Evolutionary conservation across 2,113 vertebrate genomes (phyloP).

Genomic region (Uria lomvia): DNA sequence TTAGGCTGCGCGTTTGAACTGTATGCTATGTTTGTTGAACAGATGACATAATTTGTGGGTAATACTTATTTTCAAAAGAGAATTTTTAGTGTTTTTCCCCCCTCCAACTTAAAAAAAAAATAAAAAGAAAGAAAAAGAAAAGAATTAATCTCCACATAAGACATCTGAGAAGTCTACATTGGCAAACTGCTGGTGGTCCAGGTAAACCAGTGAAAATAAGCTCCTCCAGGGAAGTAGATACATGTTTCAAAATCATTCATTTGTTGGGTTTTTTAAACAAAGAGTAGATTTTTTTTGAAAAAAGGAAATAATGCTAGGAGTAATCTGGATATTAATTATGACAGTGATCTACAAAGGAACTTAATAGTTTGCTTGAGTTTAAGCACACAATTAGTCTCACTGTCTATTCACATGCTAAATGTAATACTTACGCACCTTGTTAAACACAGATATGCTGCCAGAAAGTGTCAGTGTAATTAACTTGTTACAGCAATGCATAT

Average conservation of each 20-base stretch:
- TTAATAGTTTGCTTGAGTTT: not conserved
- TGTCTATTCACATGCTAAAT: not conserved
- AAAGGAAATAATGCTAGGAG: not conserved
- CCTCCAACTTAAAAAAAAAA: not conserved
- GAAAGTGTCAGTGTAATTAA: not conserved
- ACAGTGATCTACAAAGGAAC: not conserved
- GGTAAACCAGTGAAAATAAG: not conserved
- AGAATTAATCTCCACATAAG: not conserved
- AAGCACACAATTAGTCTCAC: not conserved
- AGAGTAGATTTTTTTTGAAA: not conserved
- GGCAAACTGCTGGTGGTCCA: not conserved
- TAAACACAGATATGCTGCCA: not conserved
- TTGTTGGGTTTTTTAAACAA: not conserved
- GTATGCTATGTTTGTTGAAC: not conserved
- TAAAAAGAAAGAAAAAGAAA: not conserved
- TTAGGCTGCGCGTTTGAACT: not conserved
- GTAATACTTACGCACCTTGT: not conserved
- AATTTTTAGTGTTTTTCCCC: not conserved
- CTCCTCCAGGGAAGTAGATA: not conserved
- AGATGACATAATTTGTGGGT: not conserved
- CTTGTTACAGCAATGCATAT: not conserved
- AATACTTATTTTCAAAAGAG: not conserved
- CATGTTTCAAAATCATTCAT: not conserved
- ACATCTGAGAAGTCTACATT: not conserved
- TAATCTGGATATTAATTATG: not conserved